Evolutionary conservation across 2,888 invertebrate species (phyloP).

Genomic region (Lepidocyrtinus sp.): DNA sequence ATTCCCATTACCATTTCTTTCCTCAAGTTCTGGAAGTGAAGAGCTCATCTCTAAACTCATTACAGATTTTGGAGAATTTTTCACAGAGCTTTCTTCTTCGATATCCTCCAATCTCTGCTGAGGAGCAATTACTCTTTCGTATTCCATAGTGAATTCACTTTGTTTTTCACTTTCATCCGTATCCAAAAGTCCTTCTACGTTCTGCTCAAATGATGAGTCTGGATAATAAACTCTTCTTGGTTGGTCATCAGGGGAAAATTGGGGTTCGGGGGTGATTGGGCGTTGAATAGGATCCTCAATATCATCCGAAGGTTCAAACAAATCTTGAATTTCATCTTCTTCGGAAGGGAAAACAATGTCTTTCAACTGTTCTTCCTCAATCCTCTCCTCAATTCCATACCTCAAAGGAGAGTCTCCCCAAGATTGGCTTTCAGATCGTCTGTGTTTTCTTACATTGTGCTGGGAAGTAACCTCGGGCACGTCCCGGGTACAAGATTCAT

Average conservation of each 20-base stretch:
- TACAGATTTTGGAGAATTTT: slow-evolving; percentile 94
- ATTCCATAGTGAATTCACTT: slow-evolving; percentile 50
- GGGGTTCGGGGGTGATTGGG: slow-evolving; percentile 75
- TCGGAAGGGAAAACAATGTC: slow-evolving; percentile 72
- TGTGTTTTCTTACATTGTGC: slow-evolving; percentile 61
- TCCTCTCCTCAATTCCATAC: slow-evolving; percentile 68
- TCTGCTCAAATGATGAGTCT: slow-evolving; percentile 67
- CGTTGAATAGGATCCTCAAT: slow-evolving; percentile 75
- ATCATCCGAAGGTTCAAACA: slow-evolving; percentile 67
- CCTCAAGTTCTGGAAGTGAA: slow-evolving; percentile 84
- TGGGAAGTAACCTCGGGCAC: slow-evolving; percentile 34
- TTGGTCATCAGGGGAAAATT: slow-evolving; percentile 66
- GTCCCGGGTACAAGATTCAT: slow-evolving; percentile 72
- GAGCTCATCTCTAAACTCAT: slow-evolving; percentile 87
- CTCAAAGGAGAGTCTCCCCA: slow-evolving; percentile 65
- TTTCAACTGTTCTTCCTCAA: slow-evolving; percentile 70
- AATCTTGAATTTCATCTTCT: slow-evolving; percentile 71
- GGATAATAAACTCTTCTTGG: slow-evolving; percentile 63
- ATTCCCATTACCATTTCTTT: slow-evolving; percentile 84
- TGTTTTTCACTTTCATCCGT: slow-evolving; percentile 71
- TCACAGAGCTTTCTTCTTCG: slow-evolving; percentile 82
- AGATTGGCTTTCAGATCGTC: slow-evolving; percentile 67
- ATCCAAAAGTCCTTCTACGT: slow-evolving; percentile 70
- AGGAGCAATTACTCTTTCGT: slow-evolving; percentile 59
- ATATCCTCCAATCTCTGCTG: slow-evolving; percentile 89